Evolutionary conservation across 2,888 invertebrate genomes (phyloP).

Genomic region (Tigriopus californicus): DNA sequence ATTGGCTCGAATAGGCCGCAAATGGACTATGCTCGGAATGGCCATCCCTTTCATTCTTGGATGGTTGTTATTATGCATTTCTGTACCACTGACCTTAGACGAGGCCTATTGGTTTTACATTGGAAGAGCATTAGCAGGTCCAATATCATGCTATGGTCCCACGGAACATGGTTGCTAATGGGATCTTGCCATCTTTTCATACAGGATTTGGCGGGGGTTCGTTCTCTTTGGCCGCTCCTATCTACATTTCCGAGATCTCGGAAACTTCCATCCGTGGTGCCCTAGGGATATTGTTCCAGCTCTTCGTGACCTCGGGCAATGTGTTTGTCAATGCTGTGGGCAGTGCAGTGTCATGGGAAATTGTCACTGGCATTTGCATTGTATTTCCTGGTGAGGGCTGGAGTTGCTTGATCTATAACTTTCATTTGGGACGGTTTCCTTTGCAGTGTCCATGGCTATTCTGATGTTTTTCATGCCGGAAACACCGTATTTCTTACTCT

Average conservation of each 20-base stretch:
- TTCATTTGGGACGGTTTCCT: constrained; percentile 11
- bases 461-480: constrained; percentile 20
- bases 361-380: background rate
- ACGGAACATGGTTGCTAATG: too few species aligned
- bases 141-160: too few species aligned
- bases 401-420: too few species aligned
- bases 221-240: constrained; percentile 26
- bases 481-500: constrained; percentile 18
- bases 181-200: too few species aligned
- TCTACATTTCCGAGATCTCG: constrained; percentile 29
- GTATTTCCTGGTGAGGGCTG: background rate
- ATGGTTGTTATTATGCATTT: constrained; percentile 19
- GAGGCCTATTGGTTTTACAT: constrained; percentile 15
- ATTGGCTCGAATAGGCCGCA: constrained; percentile 16
- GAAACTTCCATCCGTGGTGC: constrained; percentile 27
- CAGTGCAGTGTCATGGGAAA: background rate
- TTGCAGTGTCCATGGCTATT: constrained; percentile 19
- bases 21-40: constrained; percentile 18
- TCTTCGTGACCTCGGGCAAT: background rate
- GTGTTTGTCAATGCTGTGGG: background rate
- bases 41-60: constrained; percentile 18
- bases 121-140: constrained; percentile 20
- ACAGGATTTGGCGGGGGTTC: constrained; percentile 20
- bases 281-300: constrained; percentile 22
- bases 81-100: constrained; percentile 1